phyloP scores from a whole-genome alignment of 2,888 invertebrate species.

The Microplitis manilae region DNA sequence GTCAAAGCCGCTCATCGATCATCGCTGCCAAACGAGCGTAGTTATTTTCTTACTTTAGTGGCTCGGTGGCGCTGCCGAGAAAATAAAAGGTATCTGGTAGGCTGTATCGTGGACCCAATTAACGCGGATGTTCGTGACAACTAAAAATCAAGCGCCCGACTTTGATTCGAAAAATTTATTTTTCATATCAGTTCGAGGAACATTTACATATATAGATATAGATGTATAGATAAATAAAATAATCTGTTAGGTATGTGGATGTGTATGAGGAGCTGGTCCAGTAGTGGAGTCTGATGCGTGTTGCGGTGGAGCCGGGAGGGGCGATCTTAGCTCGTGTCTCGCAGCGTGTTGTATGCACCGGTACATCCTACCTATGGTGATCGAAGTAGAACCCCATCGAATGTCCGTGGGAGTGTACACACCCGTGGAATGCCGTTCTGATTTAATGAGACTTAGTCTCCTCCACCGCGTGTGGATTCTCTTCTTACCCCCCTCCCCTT shows the following conservation, averaged over 20 bases:
- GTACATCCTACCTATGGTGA: slow-evolving; percentile 67
- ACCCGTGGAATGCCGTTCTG: slow-evolving; percentile 71
- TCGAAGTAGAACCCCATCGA: slow-evolving; percentile 70
- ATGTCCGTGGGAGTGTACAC: slow-evolving; percentile 72
- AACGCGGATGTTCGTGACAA: slow-evolving; percentile 3
- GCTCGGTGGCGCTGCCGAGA: slow-evolving; percentile 36
- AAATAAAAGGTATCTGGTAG: neutral
- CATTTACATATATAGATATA: too few relatives aligned
- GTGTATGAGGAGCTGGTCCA: neutral
- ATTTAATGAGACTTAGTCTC: slow-evolving; percentile 65
- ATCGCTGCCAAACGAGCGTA: slow-evolving; percentile 59
- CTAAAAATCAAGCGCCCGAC: neutral
- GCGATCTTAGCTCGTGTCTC: slow-evolving; percentile 64
- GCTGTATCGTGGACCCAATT: slow-evolving; percentile 34
- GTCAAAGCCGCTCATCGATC: slow-evolving; percentile 70
- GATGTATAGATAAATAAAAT: too few relatives aligned
- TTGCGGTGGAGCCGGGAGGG: slow-evolving; percentile 36
- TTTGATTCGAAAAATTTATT: neutral
- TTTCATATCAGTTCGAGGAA: too few relatives aligned
- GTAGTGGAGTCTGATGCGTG: slow-evolving; percentile 9
- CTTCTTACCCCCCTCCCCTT: slow-evolving; percentile 14
- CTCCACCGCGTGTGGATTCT: slow-evolving; percentile 28
- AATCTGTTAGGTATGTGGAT: too few relatives aligned
- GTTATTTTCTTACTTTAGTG: slow-evolving; percentile 61
- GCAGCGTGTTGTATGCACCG: slow-evolving; percentile 69